Conservation (phyloP, 2,113 vertebrate genomes). For the Mesoclemmys tuberculata region DNA sequence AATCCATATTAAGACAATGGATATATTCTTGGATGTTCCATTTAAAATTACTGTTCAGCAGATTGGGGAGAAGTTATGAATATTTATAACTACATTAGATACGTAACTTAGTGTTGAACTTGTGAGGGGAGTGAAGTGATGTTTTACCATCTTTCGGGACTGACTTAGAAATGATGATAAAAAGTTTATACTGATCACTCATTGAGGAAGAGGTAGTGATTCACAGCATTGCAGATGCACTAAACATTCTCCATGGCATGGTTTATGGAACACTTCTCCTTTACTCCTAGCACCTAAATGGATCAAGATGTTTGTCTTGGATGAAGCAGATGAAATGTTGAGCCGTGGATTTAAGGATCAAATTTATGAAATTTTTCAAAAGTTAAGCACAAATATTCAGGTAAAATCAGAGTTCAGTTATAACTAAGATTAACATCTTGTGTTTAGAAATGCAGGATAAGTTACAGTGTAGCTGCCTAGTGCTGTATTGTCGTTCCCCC, state of each 20-base stretch:
- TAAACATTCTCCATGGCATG: rapidly evolving
- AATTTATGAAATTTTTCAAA: conserved; percentile 99
- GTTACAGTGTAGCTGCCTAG: conserved; percentile 6
- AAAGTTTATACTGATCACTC: neutral
- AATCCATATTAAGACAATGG: neutral
- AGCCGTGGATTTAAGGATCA: conserved; percentile 99
- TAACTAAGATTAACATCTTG: rapidly evolving
- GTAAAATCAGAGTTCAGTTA: conserved; percentile 62
- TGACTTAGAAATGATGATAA: conserved; percentile 8
- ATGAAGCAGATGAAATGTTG: conserved; percentile 99
- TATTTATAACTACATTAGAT: neutral
- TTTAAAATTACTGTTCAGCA: neutral
- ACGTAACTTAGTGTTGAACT: neutral
- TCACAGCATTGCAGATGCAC: neutral
- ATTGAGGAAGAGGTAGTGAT: neutral
- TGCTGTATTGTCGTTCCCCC: conserved; percentile 43
- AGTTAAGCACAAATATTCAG: conserved; percentile 96
- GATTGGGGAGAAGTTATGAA: neutral
- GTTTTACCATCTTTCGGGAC: conserved; percentile 52
- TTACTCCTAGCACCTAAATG: conserved; percentile 87
- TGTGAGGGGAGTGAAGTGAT: conserved; percentile 1
- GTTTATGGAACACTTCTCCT: rapidly evolving
- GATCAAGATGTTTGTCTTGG: conserved; percentile 99
- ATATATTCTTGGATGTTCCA: neutral
- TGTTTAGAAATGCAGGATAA: neutral